A percentile compares a stretch with the other conserved stretches of the same genome.
These are phyloP conservation scores for Sarcophilus harrisii DNA, from an alignment of 2,797 vertebrate genomes.

Conservation along the genomic window DNA sequence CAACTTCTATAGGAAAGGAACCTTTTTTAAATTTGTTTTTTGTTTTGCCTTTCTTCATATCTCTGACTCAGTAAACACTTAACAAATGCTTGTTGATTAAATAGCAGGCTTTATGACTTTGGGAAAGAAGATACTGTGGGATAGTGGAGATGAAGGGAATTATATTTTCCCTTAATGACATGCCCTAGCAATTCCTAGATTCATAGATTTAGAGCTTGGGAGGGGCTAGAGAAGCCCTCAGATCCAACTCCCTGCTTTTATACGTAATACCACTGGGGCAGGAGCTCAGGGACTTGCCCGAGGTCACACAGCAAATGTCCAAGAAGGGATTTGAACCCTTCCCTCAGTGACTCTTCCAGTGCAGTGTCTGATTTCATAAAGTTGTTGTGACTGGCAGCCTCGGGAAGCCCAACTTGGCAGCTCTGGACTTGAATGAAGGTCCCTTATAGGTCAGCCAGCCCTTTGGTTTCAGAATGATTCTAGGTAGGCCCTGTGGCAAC, in stretches of 20 bases:
- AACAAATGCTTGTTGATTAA: neutral
- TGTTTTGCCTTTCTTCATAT: neutral
- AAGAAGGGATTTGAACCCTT: neutral
- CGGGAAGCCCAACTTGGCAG: neutral
- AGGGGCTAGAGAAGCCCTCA: neutral
- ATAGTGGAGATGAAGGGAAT: neutral
- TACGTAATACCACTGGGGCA: neutral
- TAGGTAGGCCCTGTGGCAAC: neutral
- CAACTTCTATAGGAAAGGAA: neutral
- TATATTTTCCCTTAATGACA: neutral
- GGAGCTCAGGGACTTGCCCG: neutral
- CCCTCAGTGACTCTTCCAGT: neutral
- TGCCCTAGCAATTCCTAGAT: neutral
- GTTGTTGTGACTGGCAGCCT: neutral
- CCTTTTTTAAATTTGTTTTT: neutral
- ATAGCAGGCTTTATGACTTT: neutral
- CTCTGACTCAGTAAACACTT: neutral
- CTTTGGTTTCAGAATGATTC: neutral
- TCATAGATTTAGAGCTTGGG: neutral
- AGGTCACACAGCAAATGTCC: neutral
- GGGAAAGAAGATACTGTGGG: neutral
- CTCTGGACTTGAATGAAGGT: neutral
- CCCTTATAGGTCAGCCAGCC: neutral
- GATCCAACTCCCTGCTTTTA: neutral
- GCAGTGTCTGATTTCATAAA: neutral